Base-by-base conservation (phyloP, 2,888 invertebrate genomes). In the Aradus depressus region DNA sequence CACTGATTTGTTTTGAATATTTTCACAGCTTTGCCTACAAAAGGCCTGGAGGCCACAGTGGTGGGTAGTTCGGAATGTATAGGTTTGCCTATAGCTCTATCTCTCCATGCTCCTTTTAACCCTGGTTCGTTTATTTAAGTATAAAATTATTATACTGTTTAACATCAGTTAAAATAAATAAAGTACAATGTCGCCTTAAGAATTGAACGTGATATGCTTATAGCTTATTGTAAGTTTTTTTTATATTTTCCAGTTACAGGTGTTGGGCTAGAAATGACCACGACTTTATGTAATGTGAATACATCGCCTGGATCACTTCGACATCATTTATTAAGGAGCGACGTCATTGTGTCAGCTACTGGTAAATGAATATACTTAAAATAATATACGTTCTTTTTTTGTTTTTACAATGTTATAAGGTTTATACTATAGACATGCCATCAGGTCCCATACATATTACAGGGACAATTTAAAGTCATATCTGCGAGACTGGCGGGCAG, bases 61-160 rank as follows among this genome's bases (percentile, higher is more conserved):
- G 80, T 88, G 58, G 92, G 92, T 1, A 74, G 92, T 48, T 92
- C 92, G 0, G 92, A 92, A 67, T 88, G 92, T 68, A 90, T 93
- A 19, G 89, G 92, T 0, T 75, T 92, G 71, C 92, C 93, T 0
- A 83, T 91, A 52, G 85, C 89, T 1, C 77, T 92, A 73, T 70
- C 91, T 61, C 68, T 93, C 44, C 85, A 86, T 64, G 79, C 85
- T 3, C 87, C 88, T 1, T 42, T 12, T 19, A 12, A 39, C 4
- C 12, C 5, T 19, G 39, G 39, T 39, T 19, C 21, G n/a, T 34
- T 6, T 34, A 14, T 12, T 14, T 37, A 12, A 37, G 8, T 37
- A 12, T 14, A 6, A 12, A 12, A 37, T 37, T 37, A 37, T 37
- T 37, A 37, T 12, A 26, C 3, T 2, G 32, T 39, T 28, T 6